Evolutionary conservation across 2,113 vertebrate species (phyloP).

Genomic region (Entosphenus tridentatus): DNA sequence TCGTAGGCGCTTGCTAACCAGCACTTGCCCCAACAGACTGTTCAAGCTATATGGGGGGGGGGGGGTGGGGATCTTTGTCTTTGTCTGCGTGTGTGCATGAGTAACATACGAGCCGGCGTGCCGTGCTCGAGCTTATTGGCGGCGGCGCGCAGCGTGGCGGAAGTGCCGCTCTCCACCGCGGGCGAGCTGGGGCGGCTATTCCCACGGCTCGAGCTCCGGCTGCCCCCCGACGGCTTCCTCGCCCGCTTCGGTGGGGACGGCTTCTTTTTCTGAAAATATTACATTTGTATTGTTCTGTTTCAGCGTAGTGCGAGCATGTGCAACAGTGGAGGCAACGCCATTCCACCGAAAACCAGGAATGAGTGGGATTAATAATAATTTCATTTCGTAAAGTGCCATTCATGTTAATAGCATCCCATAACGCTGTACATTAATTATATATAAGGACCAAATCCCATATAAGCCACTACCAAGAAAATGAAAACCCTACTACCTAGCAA

Average conservation of each 20-base stretch:
- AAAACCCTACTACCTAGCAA: no score
- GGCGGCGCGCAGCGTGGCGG: slow-evolving; percentile 45
- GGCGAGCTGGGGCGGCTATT: slow-evolving; percentile 53
- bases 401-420: no score
- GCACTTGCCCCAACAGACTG: neutral
- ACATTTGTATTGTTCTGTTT: no score
- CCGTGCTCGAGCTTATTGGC: slow-evolving; percentile 65
- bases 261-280: slow-evolving; percentile 37
- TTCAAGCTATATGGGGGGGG: neutral
- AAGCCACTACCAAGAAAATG: no score
- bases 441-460: no score
- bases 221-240: slow-evolving; percentile 30
- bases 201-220: slow-evolving; percentile 43
- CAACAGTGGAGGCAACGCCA: no score
- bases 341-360: no score
- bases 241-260: slow-evolving; percentile 48
- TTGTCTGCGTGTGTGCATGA: slow-evolving; percentile 10
- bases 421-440: no score
- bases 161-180: slow-evolving; percentile 35
- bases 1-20: neutral
- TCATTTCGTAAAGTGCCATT: no score
- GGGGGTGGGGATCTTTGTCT: neutral
- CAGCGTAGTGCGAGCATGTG: no score
- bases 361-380: no score
- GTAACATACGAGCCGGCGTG: no score